These are phyloP conservation scores for Leptocoma aspasia DNA, from an alignment of 2,113 vertebrate genomes.

Conservation along the genomic window DNA sequence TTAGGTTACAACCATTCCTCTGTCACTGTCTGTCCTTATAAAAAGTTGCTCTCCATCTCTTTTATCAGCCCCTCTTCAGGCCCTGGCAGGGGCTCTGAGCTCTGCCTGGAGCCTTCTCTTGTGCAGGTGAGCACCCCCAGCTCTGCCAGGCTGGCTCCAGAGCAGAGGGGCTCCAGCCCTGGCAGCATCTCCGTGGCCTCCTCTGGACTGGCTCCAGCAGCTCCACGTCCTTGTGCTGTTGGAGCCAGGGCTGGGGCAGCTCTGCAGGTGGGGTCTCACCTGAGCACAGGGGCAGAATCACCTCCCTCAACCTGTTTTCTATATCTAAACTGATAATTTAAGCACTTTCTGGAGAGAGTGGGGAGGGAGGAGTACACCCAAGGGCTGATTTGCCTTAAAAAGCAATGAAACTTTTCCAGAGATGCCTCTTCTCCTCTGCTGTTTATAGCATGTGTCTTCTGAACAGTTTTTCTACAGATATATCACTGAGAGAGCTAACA, in stretches of 20 bases:
- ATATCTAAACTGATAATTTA: not conserved
- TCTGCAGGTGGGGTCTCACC: not conserved
- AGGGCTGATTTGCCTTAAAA: not conserved
- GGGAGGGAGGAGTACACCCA: not conserved
- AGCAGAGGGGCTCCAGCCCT: not conserved
- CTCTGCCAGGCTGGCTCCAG: not conserved
- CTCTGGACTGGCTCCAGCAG: not conserved
- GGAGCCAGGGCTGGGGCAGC: not conserved
- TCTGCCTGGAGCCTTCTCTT: not conserved
- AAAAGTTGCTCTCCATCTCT: not conserved
- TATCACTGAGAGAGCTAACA: not conserved
- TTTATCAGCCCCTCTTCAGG: accelerated
- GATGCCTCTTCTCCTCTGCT: not conserved
- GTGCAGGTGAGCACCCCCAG: not conserved
- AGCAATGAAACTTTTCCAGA: not conserved
- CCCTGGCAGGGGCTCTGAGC: not conserved
- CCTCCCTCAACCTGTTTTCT: accelerated
- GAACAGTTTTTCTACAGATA: not conserved
- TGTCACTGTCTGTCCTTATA: not conserved
- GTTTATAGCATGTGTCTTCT: not conserved
- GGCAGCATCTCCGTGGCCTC: not conserved
- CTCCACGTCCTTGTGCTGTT: not conserved
- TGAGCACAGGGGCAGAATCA: not conserved
- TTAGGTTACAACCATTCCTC: not conserved
- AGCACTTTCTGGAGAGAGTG: not conserved